Evolutionary conservation across 2,888 invertebrate genomes (phyloP).

Genomic region (Nemotelus pantherinus): DNA sequence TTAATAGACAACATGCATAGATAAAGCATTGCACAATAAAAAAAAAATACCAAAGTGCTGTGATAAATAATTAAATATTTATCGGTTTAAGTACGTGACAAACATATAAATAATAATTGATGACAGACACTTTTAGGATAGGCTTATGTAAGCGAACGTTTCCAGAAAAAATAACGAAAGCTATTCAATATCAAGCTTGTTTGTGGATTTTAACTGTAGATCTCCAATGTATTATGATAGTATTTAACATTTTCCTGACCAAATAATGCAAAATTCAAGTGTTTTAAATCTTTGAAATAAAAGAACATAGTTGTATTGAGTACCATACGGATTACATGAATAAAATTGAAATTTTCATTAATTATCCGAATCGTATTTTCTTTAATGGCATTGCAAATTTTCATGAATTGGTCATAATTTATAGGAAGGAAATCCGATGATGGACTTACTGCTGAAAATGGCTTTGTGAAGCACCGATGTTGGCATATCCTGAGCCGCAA

Average conservation of each 20-base stretch:
- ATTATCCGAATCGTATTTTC: neutral
- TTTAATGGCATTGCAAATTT: no score
- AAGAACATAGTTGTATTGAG: neutral
- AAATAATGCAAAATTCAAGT: neutral
- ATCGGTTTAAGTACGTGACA: slow-evolving; percentile 20
- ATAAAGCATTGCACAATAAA: slow-evolving; percentile 47
- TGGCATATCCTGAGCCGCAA: no score
- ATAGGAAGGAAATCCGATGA: no score
- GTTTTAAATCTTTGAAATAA: neutral
- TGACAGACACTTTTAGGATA: neutral
- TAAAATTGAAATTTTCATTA: slow-evolving; percentile 15
- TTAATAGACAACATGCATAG: no score
- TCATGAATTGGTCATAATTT: no score
- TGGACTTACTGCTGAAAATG: no score
- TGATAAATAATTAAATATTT: slow-evolving; percentile 47
- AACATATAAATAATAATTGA: neutral
- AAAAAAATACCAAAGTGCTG: slow-evolving; percentile 47
- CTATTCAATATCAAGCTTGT: no score
- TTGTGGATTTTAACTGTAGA: no score
- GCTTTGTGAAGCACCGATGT: no score
- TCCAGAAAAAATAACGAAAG: no score
- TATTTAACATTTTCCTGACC: slow-evolving; percentile 13
- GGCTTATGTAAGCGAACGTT: neutral
- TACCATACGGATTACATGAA: slow-evolving; percentile 13
- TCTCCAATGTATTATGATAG: neutral